These are phyloP conservation scores for Conomelus anceps DNA, from an alignment of 2,888 invertebrate species.

Conservation along the genomic window DNA sequence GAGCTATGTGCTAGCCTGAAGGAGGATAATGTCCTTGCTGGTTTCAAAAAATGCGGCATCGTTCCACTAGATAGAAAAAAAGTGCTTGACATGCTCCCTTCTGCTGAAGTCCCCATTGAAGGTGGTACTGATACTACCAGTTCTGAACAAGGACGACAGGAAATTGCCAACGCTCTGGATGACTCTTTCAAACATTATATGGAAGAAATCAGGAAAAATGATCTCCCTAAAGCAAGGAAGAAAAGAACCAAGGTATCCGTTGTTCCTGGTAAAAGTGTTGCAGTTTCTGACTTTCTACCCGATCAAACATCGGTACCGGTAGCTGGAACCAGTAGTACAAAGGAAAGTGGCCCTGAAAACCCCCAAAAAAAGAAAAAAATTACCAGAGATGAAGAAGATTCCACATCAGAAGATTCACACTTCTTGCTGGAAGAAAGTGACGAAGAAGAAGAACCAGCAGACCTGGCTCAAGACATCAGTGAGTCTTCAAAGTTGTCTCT, in stretches of 20 bases:
- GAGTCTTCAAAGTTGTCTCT: constrained; percentile 4
- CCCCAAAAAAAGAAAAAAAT: constrained; percentile 1
- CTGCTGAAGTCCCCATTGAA: no score
- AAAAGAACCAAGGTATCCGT: constrained; percentile 10
- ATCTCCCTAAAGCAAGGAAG: constrained; percentile 5
- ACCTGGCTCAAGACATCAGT: neutral
- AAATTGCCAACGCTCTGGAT: constrained; percentile 10
- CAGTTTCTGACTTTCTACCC: constrained; percentile 3
- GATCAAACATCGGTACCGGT: neutral
- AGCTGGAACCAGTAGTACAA: neutral
- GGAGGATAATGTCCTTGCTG: constrained; percentile 20
- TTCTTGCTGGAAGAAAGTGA: constrained; percentile 14
- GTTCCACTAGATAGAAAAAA: constrained; percentile 31
- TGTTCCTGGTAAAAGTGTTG: constrained; percentile 15
- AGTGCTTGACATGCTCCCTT: constrained; percentile 13
- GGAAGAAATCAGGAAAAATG: neutral
- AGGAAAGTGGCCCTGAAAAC: neutral
- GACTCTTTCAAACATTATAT: constrained; percentile 7
- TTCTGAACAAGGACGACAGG: neutral
- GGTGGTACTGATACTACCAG: no score
- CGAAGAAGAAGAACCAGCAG: constrained; percentile 10
- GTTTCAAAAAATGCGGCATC: constrained; percentile 37
- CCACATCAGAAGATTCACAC: constrained; percentile 10
- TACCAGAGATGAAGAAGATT: neutral
- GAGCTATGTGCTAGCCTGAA: constrained; percentile 10